phyloP scores from a whole-genome alignment of 2,113 vertebrate species.

The Pachyramphus minor region DNA sequence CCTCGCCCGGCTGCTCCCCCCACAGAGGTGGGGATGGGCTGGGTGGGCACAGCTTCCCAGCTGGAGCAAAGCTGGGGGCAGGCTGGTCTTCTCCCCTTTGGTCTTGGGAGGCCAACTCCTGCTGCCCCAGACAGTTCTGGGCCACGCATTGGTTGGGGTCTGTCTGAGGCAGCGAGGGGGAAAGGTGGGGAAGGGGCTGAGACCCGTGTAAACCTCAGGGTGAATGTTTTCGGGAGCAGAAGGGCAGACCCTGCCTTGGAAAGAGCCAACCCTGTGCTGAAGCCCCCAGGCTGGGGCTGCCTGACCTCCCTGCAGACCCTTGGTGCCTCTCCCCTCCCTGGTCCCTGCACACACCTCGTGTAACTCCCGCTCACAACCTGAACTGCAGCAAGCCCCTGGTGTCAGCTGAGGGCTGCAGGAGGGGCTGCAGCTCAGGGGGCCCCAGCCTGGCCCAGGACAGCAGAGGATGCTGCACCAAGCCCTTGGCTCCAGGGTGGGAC shows the following conservation, averaged over 20 bases:
- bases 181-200: neutral
- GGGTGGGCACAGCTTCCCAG: neutral
- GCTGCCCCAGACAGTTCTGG: conserved; percentile 37
- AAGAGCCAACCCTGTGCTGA: neutral
- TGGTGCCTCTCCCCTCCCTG: neutral
- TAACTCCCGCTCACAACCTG: neutral
- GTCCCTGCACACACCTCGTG: accelerated
- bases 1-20: neutral
- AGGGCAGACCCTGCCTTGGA: neutral
- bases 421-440: neutral
- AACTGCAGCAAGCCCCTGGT: neutral
- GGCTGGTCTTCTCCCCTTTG: neutral
- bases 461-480: neutral
- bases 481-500: neutral
- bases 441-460: neutral
- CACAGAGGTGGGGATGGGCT: neutral
- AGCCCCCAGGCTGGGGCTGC: neutral
- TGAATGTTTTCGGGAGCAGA: accelerated
- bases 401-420: neutral
- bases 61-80: neutral
- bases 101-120: neutral
- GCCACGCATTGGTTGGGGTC: neutral
- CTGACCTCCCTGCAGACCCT: neutral
- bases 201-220: neutral
- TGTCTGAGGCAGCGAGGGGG: accelerated